Evolutionary conservation across 1,140 invertebrate genomes (phyloP).

Genomic region (Anthonomus grandis): DNA sequence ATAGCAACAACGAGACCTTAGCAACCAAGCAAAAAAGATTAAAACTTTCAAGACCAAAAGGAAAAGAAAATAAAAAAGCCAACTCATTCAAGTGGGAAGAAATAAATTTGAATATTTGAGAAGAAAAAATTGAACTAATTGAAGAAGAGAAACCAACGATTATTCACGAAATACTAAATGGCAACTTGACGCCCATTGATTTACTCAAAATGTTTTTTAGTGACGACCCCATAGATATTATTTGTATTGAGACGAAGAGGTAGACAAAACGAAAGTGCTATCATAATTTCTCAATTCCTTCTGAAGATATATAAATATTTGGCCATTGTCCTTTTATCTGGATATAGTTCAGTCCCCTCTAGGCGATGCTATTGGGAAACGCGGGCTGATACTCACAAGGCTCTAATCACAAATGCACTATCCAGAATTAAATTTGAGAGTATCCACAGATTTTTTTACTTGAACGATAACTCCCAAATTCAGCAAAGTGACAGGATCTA

Average conservation of each 20-base stretch:
- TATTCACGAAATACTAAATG: not conserved
- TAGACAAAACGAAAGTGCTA: no score
- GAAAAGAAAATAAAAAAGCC: no score
- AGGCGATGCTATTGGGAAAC: slow-evolving; percentile 2
- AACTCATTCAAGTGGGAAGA: no score
- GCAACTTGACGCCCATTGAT: not conserved
- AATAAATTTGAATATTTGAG: no score
- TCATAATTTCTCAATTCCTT: not conserved
- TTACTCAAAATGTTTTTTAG: not conserved
- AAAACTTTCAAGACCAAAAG: no score
- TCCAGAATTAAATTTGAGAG: not conserved
- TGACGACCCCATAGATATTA: not conserved
- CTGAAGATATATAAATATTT: slow-evolving; percentile 4
- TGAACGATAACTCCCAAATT: not conserved
- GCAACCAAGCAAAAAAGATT: no score
- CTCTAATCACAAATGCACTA: not conserved
- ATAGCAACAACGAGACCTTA: no score
- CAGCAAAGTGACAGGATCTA: slow-evolving; percentile 1
- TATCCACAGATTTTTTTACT: not conserved
- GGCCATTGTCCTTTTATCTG: slow-evolving; percentile 1
- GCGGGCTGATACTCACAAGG: slow-evolving; percentile 1
- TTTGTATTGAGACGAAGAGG: not conserved
- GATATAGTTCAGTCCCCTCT: slow-evolving; percentile 1
- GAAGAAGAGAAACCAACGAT: not conserved
- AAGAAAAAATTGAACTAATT: not conserved